Conservation (phyloP, 2,797 vertebrate species). For the Anguilla pacifica region DNA sequence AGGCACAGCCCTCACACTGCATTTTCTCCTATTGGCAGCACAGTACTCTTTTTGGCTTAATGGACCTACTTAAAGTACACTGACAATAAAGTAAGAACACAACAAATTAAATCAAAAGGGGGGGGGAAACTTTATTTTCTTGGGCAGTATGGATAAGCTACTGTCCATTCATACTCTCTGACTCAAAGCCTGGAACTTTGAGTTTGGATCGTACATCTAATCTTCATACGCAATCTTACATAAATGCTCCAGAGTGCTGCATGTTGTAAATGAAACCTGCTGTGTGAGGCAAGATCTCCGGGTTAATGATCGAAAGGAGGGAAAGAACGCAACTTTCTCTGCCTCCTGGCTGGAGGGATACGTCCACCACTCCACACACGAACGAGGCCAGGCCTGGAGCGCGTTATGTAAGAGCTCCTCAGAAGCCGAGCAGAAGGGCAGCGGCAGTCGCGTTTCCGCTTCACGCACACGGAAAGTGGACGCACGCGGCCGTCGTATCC, state of each 20-base stretch:
- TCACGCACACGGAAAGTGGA: neutral
- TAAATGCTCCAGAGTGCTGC: neutral
- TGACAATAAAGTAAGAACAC: neutral
- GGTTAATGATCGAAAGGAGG: neutral
- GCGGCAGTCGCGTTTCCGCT: neutral
- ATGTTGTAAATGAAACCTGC: neutral
- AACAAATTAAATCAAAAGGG: neutral
- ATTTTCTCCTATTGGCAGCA: too few species aligned
- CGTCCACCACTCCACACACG: too few species aligned
- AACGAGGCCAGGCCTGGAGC: too few species aligned
- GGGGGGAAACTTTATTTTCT: neutral
- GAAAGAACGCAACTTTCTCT: neutral
- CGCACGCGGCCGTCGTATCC: neutral
- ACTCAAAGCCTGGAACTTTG: neutral
- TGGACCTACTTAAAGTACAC: too few species aligned
- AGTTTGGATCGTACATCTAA: neutral
- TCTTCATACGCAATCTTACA: neutral
- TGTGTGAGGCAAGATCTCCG: neutral
- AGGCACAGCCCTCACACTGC: too few species aligned
- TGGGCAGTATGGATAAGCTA: neutral
- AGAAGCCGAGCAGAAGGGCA: conserved; percentile 23
- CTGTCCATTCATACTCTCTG: neutral
- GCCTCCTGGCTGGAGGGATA: neutral
- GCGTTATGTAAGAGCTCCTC: conserved; percentile 56
- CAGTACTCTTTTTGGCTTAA: too few species aligned